phyloP scores from a whole-genome alignment of 2,888 invertebrate genomes.

The Archips xylosteana region DNA sequence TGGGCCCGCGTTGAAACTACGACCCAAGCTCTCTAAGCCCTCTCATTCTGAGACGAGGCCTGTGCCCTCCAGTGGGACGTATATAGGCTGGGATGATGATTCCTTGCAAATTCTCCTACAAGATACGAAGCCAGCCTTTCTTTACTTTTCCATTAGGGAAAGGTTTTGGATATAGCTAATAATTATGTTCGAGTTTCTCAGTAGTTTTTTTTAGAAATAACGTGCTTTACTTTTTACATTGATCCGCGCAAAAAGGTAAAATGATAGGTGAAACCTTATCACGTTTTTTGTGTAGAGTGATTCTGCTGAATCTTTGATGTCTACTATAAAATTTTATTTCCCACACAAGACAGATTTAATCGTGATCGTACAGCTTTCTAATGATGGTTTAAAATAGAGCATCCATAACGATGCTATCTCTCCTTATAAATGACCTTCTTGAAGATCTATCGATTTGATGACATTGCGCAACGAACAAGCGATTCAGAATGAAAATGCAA shows the following conservation, averaged over 20 bases:
- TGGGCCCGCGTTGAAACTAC: no score
- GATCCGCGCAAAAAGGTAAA: no score
- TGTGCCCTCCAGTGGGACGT: no score
- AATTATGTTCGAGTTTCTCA: no score
- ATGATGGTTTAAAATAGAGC: constrained; percentile 45
- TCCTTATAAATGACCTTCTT: constrained; percentile 30
- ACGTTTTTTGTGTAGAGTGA: neutral
- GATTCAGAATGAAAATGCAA: no score
- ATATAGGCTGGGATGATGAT: no score
- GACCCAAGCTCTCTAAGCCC: no score
- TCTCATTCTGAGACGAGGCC: no score
- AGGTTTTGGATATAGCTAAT: no score
- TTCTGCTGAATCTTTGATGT: constrained; percentile 9
- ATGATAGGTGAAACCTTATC: neutral
- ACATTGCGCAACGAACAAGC: neutral
- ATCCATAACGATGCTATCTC: constrained; percentile 32
- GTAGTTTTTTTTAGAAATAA: neutral
- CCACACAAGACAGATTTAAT: constrained; percentile 42
- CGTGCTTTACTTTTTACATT: neutral
- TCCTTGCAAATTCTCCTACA: no score
- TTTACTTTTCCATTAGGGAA: no score
- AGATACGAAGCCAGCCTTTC: no score
- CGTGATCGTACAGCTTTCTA: constrained; percentile 56
- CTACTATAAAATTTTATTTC: constrained; percentile 16
- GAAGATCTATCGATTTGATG: constrained; percentile 13